Percentiles rank a stretch among this genome's conserved stretches.
Evolutionary conservation across 2,797 vertebrate species (phyloP).

Genomic region (Amblyopsis hoosieri): DNA sequence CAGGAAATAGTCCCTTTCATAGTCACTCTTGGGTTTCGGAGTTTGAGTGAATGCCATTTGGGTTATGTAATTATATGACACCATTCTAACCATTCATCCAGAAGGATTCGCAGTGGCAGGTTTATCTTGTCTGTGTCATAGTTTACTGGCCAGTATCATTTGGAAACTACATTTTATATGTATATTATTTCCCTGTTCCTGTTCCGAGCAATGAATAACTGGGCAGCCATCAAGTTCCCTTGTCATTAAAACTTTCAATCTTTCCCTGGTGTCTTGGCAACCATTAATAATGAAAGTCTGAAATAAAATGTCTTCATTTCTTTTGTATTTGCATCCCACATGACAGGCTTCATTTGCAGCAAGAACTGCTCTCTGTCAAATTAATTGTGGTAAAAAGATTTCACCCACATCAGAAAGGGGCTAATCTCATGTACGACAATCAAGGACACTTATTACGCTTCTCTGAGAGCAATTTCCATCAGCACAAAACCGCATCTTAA

Average conservation of each 20-base stretch:
- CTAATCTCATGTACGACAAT: constrained; percentile 60
- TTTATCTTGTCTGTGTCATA: constrained; percentile 52
- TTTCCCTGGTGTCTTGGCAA: constrained; percentile 36
- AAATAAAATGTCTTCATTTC: constrained; percentile 38
- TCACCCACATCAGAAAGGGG: constrained; percentile 42
- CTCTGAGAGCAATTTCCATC: constrained; percentile 58
- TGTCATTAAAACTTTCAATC: constrained; percentile 45
- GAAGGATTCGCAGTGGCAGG: constrained; percentile 52
- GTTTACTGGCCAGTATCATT: constrained; percentile 37
- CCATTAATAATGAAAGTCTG: constrained; percentile 49
- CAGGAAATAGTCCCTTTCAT: constrained; percentile 27
- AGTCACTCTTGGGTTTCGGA: constrained; percentile 21
- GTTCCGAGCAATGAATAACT: constrained; percentile 42
- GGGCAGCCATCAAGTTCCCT: constrained; percentile 31
- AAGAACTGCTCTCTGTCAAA: constrained; percentile 28
- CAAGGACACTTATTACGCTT: constrained; percentile 38
- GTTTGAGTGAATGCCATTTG: constrained; percentile 39
- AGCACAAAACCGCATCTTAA: constrained; percentile 56
- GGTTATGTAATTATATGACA: constrained; percentile 57
- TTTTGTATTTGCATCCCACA: constrained; percentile 23
- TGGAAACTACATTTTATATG: constrained; percentile 21
- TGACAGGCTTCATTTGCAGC: constrained; percentile 43
- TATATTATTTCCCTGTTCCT: constrained; percentile 7
- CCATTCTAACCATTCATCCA: constrained; percentile 61
- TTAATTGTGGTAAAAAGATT: constrained; percentile 38